Evolutionary conservation across 2,888 invertebrate species (phyloP), one percentile per base, ranked within the genome.

Genomic region (Hipparchia sbordonii): DNA sequence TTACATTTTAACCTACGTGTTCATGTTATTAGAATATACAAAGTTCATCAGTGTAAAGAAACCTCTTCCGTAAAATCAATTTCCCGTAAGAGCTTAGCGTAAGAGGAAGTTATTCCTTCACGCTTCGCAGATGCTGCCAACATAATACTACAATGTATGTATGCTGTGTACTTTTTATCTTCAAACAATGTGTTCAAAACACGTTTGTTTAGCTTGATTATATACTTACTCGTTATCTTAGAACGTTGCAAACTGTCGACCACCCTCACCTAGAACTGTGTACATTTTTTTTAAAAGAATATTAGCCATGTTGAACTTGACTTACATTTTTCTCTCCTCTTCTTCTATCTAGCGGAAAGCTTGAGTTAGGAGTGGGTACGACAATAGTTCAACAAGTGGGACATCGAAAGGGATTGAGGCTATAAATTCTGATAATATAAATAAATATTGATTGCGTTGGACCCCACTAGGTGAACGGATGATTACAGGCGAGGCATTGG

Each of bases 41-140:
- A 52, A 51, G 52, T 52, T 65, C 51, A 65, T 52, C 65, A 65
- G 12, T 12, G 12, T 51, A 65, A 52, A 65, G 12, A 12, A 33
- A 52, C 52, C 48, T 59, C 67, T 62, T 60, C 61, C n/a, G 65
- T 65, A 59, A 69, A 78, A 75, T 76, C 76, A 77, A 79, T 80
- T 80, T 77, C 66, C 77, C 71, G 39, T 54, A 62, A 56, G 54
- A 61, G 61, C 61, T 45, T 45, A 33, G 10, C 59, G n/a, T 74
- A 74, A 75, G 70, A 72, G 71, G 72, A 76, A 76, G 77, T 72
- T 78, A 74, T 75, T 74, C 72, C 72, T 67, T 69, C 56, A 61
- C 63, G 70, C 73, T 74, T 52, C 65, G 51, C 65, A 52, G 65
- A 52, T 65, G 52, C 52, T 52, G 65, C 33, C 52, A 52, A 7